Evolutionary conservation across 2,113 vertebrate genomes (phyloP).

Genomic region (Platichthys flesus): DNA sequence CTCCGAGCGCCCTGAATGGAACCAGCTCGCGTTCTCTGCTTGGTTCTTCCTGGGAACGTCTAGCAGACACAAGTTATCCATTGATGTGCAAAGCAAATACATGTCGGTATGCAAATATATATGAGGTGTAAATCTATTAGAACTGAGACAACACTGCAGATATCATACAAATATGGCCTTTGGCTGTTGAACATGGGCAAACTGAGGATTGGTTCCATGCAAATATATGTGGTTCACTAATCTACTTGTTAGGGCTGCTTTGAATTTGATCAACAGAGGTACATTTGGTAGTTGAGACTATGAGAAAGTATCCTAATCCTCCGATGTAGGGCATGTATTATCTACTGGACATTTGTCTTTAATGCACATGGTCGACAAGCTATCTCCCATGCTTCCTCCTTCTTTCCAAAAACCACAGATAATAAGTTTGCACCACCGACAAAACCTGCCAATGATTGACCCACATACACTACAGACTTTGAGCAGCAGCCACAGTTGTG

Average conservation of each 20-base stretch:
- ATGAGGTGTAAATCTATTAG: constrained; percentile 29
- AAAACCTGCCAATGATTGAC: constrained; percentile 21
- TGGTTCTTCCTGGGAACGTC: constrained; percentile 46
- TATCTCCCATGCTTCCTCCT: background rate
- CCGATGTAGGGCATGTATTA: constrained; percentile 4
- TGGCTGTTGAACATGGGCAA: constrained; percentile 13
- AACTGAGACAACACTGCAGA: constrained; percentile 14
- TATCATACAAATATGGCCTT: constrained; percentile 44
- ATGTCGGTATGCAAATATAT: constrained; percentile 64
- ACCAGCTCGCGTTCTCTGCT: constrained; percentile 40
- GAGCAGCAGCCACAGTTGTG: constrained; percentile 9
- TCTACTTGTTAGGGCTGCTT: background rate
- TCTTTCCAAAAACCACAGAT: constrained; percentile 22
- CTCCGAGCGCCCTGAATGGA: constrained; percentile 51
- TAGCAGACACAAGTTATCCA: constrained; percentile 40
- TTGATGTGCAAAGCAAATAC: constrained; percentile 70
- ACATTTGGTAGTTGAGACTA: background rate
- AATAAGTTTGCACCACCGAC: too few species aligned
- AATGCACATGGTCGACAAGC: background rate
- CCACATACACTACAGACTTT: constrained; percentile 40
- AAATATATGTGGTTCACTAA: background rate
- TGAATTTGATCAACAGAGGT: background rate
- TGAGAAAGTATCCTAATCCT: background rate
- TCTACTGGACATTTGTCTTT: constrained; percentile 17
- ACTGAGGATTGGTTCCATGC: constrained; percentile 2